These are phyloP conservation scores for Montipora cactus DNA, from an alignment of 64 coral and sea anemone species.

Conservation along the genomic window DNA sequence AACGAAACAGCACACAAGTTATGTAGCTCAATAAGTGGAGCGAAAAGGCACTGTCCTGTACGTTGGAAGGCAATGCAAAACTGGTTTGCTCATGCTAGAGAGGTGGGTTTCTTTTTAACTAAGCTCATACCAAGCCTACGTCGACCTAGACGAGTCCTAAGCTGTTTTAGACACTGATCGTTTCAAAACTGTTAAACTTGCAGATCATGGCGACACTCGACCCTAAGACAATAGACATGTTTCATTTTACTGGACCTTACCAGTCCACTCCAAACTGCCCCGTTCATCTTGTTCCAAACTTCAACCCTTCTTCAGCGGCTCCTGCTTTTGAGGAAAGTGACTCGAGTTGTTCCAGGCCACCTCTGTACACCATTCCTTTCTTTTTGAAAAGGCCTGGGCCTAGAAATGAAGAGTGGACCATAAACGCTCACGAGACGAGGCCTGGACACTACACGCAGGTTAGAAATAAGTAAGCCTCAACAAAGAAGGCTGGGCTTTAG, in stretches of 20 bases:
- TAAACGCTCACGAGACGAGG: slow-evolving; percentile 72
- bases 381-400: slow-evolving; percentile 75
- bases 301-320: slow-evolving; percentile 81
- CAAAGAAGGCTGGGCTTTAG: too few species aligned
- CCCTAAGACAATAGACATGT: slow-evolving; percentile 73
- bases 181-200: neutral
- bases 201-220: slow-evolving; percentile 79
- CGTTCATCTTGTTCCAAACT: slow-evolving; percentile 58
- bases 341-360: neutral
- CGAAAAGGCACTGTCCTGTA: slow-evolving; percentile 81
- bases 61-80: slow-evolving; percentile 87
- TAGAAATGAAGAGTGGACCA: slow-evolving; percentile 61
- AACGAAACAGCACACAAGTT: slow-evolving; percentile 75
- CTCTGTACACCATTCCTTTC: slow-evolving; percentile 73
- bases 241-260: slow-evolving; percentile 78
- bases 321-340: slow-evolving; percentile 30
- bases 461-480: neutral
- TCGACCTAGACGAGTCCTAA: too few species aligned
- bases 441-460: slow-evolving; percentile 83
- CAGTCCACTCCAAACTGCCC: slow-evolving; percentile 89
- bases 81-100: slow-evolving; percentile 72
- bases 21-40: slow-evolving; percentile 73
- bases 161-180: too few species aligned
- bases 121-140: too few species aligned
- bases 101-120: neutral